A percentile compares a stretch with the other conserved stretches of the same genome.
Conservation (phyloP, 2,888 invertebrate genomes). For the Endomychus coccineus region DNA sequence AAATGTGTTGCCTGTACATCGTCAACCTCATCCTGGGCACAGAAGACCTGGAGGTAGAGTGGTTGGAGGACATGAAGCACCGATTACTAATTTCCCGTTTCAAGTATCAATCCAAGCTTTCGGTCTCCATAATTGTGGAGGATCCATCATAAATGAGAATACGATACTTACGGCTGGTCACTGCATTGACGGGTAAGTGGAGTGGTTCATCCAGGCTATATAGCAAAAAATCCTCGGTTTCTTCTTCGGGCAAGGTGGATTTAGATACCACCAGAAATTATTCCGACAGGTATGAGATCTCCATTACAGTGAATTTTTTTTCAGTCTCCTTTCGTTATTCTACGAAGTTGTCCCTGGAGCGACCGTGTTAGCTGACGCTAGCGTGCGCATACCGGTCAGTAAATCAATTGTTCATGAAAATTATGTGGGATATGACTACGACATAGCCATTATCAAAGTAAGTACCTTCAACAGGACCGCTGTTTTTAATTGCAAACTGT, state of each 20-base stretch:
- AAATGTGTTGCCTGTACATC: too few species aligned
- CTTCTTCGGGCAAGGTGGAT: too few species aligned
- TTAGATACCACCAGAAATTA: too few species aligned
- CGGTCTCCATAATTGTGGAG: conserved; percentile 11
- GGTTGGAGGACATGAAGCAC: conserved; percentile 9
- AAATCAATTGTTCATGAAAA: conserved; percentile 13
- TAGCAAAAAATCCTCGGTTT: too few species aligned
- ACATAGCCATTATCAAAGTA: conserved; percentile 14
- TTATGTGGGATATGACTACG: conserved; percentile 8
- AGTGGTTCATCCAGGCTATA: too few species aligned
- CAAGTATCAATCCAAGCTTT: conserved; percentile 8
- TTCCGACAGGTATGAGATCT: too few species aligned
- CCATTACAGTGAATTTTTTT: too few species aligned
- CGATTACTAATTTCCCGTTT: conserved; percentile 5
- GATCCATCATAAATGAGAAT: conserved; percentile 6
- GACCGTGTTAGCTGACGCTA: conserved; percentile 4
- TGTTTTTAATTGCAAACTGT: too few species aligned
- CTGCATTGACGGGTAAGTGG: conserved; percentile 15
- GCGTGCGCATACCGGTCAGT: conserved; percentile 3
- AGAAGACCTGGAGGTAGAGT: conserved; percentile 2
- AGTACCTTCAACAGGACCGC: too few species aligned
- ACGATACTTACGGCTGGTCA: conserved; percentile 12
- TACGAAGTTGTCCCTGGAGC: conserved; percentile 14
- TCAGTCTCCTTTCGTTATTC: conserved; percentile 11
- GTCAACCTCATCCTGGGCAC: too few species aligned